A percentile compares a stretch with the other conserved stretches of the same genome.
Evolutionary conservation across 53 echinoderm and acorn worm genomes (phyloP).

Genomic region (Arbacia lixula): DNA sequence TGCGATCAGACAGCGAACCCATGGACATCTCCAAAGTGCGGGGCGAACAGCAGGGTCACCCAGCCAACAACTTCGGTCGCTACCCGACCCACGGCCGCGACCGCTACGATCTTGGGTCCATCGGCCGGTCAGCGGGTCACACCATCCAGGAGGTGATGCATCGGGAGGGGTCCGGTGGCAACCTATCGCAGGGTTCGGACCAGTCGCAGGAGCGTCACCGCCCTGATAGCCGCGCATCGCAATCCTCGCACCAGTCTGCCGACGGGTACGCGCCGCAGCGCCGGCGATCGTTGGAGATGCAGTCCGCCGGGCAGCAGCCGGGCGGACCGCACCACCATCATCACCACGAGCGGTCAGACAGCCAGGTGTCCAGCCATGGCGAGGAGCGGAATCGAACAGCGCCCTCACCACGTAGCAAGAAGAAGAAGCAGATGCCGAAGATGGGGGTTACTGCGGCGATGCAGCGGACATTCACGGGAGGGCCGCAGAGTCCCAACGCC

Average conservation of each 20-base stretch:
- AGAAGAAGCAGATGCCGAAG: conserved; percentile 89
- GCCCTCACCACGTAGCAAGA: conserved; percentile 85
- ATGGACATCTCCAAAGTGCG: conserved; percentile 65
- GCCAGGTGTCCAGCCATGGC: conserved; percentile 77
- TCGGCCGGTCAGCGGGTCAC: conserved; percentile 34
- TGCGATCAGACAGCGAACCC: conserved; percentile 90
- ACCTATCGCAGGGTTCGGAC: conserved; percentile 66
- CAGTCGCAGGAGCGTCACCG: conserved; percentile 65
- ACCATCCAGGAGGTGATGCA: conserved; percentile 44
- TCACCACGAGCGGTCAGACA: conserved; percentile 78
- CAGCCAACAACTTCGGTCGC: conserved; percentile 21
- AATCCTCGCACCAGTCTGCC: conserved; percentile 64
- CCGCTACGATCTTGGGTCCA: conserved; percentile 4
- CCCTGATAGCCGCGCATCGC: conserved; percentile 65
- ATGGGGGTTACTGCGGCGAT: conserved; percentile 87
- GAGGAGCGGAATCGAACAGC: conserved; percentile 63
- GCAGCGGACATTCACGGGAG: conserved; percentile 58
- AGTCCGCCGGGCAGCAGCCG: conserved; percentile 13
- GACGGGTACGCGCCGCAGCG: conserved; percentile 58
- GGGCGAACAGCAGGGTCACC: conserved; percentile 33
- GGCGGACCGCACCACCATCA: neutral
- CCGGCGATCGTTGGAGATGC: conserved; percentile 41
- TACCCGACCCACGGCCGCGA: conserved; percentile 38
- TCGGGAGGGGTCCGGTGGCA: conserved; percentile 59
- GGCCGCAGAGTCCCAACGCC: conserved; percentile 54